These are phyloP conservation scores for Syrrhaptes paradoxus DNA, from an alignment of 2,113 vertebrate species.

Conservation along the genomic window DNA sequence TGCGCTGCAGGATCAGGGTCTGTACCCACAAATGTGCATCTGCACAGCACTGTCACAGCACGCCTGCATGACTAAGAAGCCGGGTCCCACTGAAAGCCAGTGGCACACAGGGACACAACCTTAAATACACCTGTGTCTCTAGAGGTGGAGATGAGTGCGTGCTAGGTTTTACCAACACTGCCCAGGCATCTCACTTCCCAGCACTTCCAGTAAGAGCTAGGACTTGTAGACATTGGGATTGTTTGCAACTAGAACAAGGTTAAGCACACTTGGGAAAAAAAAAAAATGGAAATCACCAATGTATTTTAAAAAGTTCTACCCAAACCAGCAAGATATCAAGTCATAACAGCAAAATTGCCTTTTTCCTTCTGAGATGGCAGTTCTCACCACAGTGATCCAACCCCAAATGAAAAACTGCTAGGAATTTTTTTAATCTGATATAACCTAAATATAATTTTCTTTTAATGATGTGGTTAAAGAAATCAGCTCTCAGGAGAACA, in stretches of 20 bases:
- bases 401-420: not conserved
- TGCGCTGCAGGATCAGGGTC: rapidly evolving
- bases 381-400: not conserved
- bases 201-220: not conserved
- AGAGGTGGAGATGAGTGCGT: not conserved
- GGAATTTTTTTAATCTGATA: not conserved
- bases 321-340: not conserved
- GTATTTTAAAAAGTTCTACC: not conserved
- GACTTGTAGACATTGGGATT: not conserved
- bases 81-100: not conserved
- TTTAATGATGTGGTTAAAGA: not conserved
- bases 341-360: not conserved
- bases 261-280: not conserved
- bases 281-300: not conserved
- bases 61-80: not conserved
- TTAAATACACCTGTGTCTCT: not conserved
- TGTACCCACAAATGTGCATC: not conserved
- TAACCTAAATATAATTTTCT: not conserved
- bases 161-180: not conserved
- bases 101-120: not conserved
- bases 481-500: not conserved
- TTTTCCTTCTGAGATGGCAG: not conserved
- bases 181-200: not conserved
- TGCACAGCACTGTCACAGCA: not conserved
- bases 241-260: not conserved